Percentiles rank a stretch among this genome's conserved stretches.
phyloP scores from a whole-genome alignment of 2,888 invertebrate species.

The Sphinx pinastri region DNA sequence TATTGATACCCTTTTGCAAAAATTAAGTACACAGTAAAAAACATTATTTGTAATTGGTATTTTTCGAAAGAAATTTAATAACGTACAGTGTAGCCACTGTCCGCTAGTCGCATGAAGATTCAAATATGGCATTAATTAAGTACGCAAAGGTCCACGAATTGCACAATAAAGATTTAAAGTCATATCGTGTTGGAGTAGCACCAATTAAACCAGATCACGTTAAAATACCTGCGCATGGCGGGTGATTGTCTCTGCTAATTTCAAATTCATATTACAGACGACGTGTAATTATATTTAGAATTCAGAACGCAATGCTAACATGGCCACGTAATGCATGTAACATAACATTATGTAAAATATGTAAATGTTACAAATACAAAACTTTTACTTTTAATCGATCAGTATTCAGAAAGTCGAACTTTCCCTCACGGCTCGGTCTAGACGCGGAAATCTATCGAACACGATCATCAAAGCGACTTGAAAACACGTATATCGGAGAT shows the following conservation, averaged over 20 bases:
- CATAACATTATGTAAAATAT: conserved; percentile 59
- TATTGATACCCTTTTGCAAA: too few species aligned
- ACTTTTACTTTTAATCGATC: conserved; percentile 78
- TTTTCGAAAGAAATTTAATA: too few species aligned
- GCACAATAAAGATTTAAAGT: background rate
- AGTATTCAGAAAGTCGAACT: conserved; percentile 74
- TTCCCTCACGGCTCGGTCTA: conserved; percentile 45
- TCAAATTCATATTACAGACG: conserved; percentile 33
- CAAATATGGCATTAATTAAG: background rate
- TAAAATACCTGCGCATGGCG: conserved; percentile 30
- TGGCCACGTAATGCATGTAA: conserved; percentile 45
- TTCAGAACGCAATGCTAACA: conserved; percentile 39
- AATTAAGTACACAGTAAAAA: too few species aligned
- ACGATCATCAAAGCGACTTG: conserved; percentile 18
- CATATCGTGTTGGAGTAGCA: background rate
- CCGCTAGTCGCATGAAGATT: too few species aligned
- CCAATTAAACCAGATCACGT: conserved; percentile 28
- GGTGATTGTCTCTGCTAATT: conserved; percentile 16
- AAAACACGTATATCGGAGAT: conserved; percentile 13
- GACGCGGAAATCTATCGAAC: conserved; percentile 25
- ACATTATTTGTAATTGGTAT: too few species aligned
- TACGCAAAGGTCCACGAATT: background rate
- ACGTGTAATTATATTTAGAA: conserved; percentile 40
- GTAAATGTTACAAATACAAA: conserved; percentile 46
- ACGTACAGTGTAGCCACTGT: too few species aligned